Evolutionary conservation across 2,113 vertebrate genomes (phyloP), one percentile per base, ranked within the genome.

Genomic region (Otolemur garnettii): DNA sequence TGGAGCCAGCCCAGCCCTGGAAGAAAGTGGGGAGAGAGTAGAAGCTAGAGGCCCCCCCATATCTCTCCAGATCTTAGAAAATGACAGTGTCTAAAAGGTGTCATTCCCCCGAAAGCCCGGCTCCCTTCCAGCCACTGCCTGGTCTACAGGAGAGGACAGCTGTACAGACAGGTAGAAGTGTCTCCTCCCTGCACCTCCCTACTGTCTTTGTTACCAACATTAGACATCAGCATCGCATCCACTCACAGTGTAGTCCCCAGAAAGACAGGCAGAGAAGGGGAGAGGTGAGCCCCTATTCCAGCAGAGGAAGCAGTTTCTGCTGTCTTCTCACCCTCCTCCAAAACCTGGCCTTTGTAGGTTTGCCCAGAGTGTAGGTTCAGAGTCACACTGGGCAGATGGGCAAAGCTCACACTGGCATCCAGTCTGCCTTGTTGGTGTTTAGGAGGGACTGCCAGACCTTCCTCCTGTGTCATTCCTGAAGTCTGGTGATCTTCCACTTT

Each of bases 1-100:
- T 35, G 13, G 21, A 59, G 64, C 62, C 42, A 28, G 30, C 42
- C 50, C 7, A 69, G 22, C 50, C 22, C 64, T 57, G 35, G 81
- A 7, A 71, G 60, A 50, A 57, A 90, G 69, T 21, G 7, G 24
- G 14, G 87, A 68, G 30, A 77, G 26, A 21, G 12, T 12, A 1
- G 42, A 55, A 66, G 35, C 45, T 53, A 55, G 33, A 17, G 42
- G 42, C 45, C 33, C 10, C 53, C 5, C 28, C n/a, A 9, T 7
- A n/a, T 35, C 35, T 95, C 71, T 42, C 42, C 21, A 90, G 77
- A 84, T 42, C 57, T 85, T 80, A 83, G 77, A 88, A 92, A 85
- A 78, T 75, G 62, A n/a, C 77, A 66, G 12, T 74, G 22, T 64
- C 66, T 8, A 2, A 14, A 87, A 89, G 57, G 22, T 53, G 28